Percentiles rank a stretch among this genome's conserved stretches.
Conservation (phyloP, 2,888 invertebrate species). For the Cryptosula pallasiana region DNA sequence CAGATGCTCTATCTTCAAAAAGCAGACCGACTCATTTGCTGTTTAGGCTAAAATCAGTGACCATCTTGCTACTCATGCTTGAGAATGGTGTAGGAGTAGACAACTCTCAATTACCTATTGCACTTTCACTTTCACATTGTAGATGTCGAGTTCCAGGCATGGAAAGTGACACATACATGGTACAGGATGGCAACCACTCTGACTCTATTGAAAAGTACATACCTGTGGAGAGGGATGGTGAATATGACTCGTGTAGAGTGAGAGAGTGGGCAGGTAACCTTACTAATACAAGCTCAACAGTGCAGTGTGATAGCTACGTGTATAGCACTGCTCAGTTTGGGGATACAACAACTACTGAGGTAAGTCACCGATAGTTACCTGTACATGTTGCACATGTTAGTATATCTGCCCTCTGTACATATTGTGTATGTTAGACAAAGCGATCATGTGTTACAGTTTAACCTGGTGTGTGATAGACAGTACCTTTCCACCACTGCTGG, state of each 20-base stretch:
- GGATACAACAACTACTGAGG: conserved; percentile 5
- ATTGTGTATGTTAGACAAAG: too few species aligned
- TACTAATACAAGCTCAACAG: background rate
- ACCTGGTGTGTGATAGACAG: background rate
- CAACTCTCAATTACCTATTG: background rate
- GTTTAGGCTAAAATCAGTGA: too few species aligned
- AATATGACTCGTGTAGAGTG: background rate
- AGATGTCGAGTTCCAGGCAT: conserved; percentile 1
- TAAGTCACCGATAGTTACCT: background rate
- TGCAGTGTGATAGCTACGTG: conserved; percentile 4
- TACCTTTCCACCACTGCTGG: background rate
- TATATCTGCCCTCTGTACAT: background rate
- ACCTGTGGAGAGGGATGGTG: background rate
- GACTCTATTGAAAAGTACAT: background rate
- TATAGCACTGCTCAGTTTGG: background rate
- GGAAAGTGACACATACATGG: conserved; percentile 1
- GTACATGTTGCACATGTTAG: background rate
- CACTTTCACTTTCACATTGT: background rate
- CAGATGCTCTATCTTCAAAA: too few species aligned
- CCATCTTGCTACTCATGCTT: background rate
- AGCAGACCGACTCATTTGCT: too few species aligned
- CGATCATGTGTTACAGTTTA: conserved; percentile 4
- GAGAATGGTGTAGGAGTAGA: background rate
- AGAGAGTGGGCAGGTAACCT: background rate
- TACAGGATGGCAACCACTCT: background rate